These are phyloP conservation scores for Gasterosteus nipponicus DNA, from an alignment of 2,113 vertebrate species.

Conservation along the genomic window DNA sequence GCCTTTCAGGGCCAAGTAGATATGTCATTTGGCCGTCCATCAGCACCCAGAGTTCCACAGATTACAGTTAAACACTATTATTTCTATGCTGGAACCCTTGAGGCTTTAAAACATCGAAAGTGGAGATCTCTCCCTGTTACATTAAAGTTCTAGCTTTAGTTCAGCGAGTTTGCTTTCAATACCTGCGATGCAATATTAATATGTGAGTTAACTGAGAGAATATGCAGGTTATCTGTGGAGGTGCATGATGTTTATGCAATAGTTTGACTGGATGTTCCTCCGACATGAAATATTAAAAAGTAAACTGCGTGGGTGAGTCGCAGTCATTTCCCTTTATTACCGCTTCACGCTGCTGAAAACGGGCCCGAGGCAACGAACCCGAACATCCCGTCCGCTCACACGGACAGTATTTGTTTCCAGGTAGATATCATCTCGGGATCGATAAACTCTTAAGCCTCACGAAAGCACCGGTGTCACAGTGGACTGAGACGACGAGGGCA, in stretches of 20 bases:
- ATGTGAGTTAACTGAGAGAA: too few species aligned
- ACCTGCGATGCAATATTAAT: too few species aligned
- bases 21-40: too few species aligned
- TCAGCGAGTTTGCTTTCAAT: too few species aligned
- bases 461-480: conserved; percentile 27
- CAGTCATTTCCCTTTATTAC: neutral
- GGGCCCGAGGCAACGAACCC: neutral
- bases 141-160: too few species aligned
- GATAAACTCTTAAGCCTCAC: conserved; percentile 24
- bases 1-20: too few species aligned
- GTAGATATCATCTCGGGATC: conserved; percentile 41
- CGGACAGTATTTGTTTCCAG: conserved; percentile 22
- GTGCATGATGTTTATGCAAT: neutral
- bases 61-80: too few species aligned
- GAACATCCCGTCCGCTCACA: neutral
- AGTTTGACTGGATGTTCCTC: neutral
- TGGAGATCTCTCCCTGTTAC: too few species aligned
- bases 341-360: neutral
- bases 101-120: too few species aligned
- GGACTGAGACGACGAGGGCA: conserved; percentile 25
- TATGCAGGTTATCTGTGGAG: too few species aligned
- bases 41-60: too few species aligned
- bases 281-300: neutral
- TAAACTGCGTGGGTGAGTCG: neutral
- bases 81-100: too few species aligned